Evolutionary conservation across 1,140 invertebrate species (phyloP), one percentile per base, ranked within the genome.

Genomic region (Hylaeus volcanicus): DNA sequence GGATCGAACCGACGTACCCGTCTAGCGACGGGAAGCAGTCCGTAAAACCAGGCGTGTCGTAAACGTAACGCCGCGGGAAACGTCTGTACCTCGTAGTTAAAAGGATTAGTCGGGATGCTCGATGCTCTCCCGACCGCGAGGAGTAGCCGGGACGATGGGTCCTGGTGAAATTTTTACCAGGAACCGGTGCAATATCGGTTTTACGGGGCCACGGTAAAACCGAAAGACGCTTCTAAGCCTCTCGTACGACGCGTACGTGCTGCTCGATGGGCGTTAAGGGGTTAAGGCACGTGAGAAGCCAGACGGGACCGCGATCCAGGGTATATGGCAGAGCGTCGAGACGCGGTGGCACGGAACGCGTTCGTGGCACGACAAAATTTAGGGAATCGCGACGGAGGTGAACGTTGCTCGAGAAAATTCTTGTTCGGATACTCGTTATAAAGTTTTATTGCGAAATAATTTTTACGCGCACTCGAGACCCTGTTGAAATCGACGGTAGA

Each of bases 161-260:
- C 55, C 65, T 58, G 73, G 72, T 86, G 70, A 86, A 86, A 86
- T 74, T 86, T 86, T 86, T 64, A 86, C 66, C 68, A 74, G 84
- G 75, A 76, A 71, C 81, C 73, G 55, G 58, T 26, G 85, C 85
- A 86, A 86, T 86, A 86, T 86, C 73, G 85, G 73, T 86, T 86
- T 87, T 87, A 86, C 81, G 81, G 70, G 51, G 45, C 37, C 37
- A 53, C 84, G 74, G 74, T 87, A 86, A 86, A 85, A 82, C 72
- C 72, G 83, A 79, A 85, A 87, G 84, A 86, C 74, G 81, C 69
- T 58, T 86, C 70, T 86, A 87, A 86, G 68, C 70, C 51, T 73
- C 53, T 72, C 64, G 76, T 83, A 86, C 81, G 73, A 55, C 55
- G 60, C 55, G 85, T 86, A 87, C 84, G 84, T 87, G 85, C 81